These are phyloP conservation scores for Melanostigma gelatinosum DNA, from an alignment of 2,113 vertebrate species.

Conservation along the genomic window DNA sequence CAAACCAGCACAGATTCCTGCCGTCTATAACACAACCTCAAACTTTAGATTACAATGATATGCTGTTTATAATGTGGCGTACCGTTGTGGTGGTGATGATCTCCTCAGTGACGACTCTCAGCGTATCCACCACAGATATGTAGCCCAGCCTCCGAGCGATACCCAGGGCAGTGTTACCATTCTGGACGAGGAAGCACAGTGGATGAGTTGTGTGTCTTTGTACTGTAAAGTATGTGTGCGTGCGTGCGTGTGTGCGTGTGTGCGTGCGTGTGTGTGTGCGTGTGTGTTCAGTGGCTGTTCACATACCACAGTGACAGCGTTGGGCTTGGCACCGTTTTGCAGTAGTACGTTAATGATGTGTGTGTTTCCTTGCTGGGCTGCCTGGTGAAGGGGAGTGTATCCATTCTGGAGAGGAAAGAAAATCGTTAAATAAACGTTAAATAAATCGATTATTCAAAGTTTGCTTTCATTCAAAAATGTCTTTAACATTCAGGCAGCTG, in stretches of 20 bases:
- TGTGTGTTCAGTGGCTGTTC: neutral
- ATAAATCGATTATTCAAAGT: neutral
- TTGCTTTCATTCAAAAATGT: neutral
- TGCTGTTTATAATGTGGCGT: constrained; percentile 46
- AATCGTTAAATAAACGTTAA: neutral
- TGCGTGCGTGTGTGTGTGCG: neutral
- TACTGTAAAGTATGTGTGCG: neutral
- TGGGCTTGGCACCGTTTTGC: constrained; percentile 93
- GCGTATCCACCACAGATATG: constrained; percentile 98
- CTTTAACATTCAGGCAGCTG: neutral
- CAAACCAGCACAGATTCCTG: neutral
- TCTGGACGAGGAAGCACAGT: constrained; percentile 78
- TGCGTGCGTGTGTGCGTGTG: neutral
- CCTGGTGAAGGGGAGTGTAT: constrained; percentile 97
- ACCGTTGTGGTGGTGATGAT: constrained; percentile 96
- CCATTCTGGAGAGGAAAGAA: constrained; percentile 86
- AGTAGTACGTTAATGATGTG: constrained; percentile 97
- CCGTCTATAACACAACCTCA: neutral
- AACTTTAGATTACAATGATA: neutral
- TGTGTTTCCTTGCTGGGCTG: constrained; percentile 97
- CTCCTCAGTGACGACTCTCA: constrained; percentile 97
- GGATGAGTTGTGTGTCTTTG: neutral
- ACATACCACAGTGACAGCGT: constrained; percentile 92
- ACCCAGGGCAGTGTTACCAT: constrained; percentile 95
- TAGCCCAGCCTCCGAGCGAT: constrained; percentile 95